Conservation (phyloP, 2,888 invertebrate genomes). For the Monochamus alternatus region DNA sequence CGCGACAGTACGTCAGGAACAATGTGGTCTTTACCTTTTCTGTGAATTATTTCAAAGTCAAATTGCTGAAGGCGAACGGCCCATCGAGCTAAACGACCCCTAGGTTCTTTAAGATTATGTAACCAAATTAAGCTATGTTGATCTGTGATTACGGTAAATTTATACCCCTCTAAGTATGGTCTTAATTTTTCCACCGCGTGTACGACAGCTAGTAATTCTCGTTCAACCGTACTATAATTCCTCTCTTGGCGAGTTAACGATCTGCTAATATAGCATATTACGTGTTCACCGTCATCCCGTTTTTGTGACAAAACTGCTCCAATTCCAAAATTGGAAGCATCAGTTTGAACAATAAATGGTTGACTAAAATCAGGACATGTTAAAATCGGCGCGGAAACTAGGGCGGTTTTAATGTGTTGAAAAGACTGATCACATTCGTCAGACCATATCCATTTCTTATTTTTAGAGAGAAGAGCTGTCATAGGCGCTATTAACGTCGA, state of each 20-base stretch:
- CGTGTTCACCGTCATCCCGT: neutral
- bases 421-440: neutral
- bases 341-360: neutral
- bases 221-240: neutral
- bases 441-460: neutral
- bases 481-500: neutral
- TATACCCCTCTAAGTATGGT: too few species aligned
- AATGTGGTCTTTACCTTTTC: conserved; percentile 37
- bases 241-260: neutral
- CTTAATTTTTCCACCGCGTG: neutral
- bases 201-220: neutral
- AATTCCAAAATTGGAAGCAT: too few species aligned
- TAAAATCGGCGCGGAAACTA: neutral
- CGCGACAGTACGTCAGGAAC: neutral
- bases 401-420: neutral
- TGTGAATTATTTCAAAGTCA: conserved; percentile 48
- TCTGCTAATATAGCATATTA: neutral
- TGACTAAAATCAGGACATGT: neutral
- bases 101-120: conserved; percentile 33
- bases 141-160: conserved; percentile 19
- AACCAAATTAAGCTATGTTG: conserved; percentile 52
- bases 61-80: too few species aligned
- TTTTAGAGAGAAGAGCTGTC: neutral
- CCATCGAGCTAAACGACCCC: too few species aligned
- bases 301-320: neutral